These are phyloP conservation scores for Ctenodactylus gundi DNA, from an alignment of 2,113 vertebrate species.

Conservation along the genomic window DNA sequence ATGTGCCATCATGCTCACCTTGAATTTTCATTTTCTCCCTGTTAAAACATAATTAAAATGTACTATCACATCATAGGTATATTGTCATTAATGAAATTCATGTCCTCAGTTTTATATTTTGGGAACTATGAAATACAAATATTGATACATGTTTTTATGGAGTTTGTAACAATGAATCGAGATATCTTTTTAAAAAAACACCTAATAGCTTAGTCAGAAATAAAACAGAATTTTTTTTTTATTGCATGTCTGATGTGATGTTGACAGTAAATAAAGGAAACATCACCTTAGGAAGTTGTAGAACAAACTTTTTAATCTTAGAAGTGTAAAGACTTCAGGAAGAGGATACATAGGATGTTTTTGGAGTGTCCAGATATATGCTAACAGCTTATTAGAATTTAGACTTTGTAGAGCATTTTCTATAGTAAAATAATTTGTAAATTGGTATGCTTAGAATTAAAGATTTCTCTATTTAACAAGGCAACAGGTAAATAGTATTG, in stretches of 20 bases:
- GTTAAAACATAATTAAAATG: slow-evolving; percentile 33
- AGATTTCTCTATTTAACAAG: not conserved
- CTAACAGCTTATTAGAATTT: not conserved
- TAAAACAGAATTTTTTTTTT: slow-evolving; percentile 32
- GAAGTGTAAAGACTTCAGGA: not conserved
- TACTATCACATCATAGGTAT: slow-evolving; percentile 25
- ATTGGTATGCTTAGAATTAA: not conserved
- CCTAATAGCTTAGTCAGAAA: slow-evolving; percentile 43
- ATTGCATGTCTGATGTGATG: slow-evolving; percentile 9
- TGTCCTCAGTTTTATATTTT: slow-evolving; percentile 51
- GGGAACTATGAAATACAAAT: slow-evolving; percentile 43
- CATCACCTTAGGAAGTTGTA: slow-evolving; percentile 28
- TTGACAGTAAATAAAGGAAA: not conserved
- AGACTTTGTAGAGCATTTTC: slow-evolving; percentile 18
- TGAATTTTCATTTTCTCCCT: slow-evolving; percentile 40
- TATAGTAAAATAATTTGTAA: not conserved
- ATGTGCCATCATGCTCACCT: not conserved
- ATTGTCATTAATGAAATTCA: slow-evolving; percentile 44
- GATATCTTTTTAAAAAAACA: too few species aligned
- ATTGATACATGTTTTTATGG: not conserved
- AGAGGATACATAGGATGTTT: not conserved
- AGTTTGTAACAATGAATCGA: slow-evolving; percentile 26
- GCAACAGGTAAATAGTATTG: slow-evolving; percentile 16
- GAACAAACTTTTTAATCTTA: slow-evolving; percentile 10
- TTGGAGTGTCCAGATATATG: not conserved